Percentiles rank a stretch among this genome's conserved stretches.
Evolutionary conservation across 1,140 invertebrate genomes (phyloP).

Genomic region (Kradibia gibbosae): DNA sequence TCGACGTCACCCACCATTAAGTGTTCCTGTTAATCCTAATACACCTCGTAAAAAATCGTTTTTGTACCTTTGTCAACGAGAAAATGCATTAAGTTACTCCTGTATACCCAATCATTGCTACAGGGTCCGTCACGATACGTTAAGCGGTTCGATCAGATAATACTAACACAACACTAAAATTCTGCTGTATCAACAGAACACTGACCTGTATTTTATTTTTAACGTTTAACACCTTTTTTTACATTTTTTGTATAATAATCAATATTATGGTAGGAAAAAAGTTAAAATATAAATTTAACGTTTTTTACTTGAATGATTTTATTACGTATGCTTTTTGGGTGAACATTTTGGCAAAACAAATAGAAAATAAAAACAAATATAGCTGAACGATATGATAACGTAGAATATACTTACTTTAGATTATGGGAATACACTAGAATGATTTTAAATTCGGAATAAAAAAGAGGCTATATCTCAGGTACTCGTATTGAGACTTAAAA

Average conservation of each 20-base stretch:
- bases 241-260: background rate
- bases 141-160: background rate
- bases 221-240: background rate
- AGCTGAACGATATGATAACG: too few species aligned
- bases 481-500: too few species aligned
- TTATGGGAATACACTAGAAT: too few species aligned
- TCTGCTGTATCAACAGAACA: background rate
- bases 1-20: slow-evolving; percentile 38
- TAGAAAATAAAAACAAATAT: too few species aligned
- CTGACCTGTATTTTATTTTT: background rate
- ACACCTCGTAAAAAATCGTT: slow-evolving; percentile 47
- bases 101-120: background rate
- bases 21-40: slow-evolving; percentile 49
- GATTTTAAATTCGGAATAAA: too few species aligned
- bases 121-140: background rate
- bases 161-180: background rate
- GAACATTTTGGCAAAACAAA: too few species aligned
- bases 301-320: too few species aligned
- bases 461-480: too few species aligned
- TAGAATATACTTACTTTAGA: too few species aligned
- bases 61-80: slow-evolving; percentile 12
- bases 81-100: slow-evolving; percentile 21
- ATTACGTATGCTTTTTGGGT: too few species aligned
- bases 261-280: too few species aligned
- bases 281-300: too few species aligned